A percentile compares a stretch with the other conserved stretches of the same genome.
phyloP scores from a whole-genome alignment of 2,113 vertebrate genomes.

The Ammodytes dubius region DNA sequence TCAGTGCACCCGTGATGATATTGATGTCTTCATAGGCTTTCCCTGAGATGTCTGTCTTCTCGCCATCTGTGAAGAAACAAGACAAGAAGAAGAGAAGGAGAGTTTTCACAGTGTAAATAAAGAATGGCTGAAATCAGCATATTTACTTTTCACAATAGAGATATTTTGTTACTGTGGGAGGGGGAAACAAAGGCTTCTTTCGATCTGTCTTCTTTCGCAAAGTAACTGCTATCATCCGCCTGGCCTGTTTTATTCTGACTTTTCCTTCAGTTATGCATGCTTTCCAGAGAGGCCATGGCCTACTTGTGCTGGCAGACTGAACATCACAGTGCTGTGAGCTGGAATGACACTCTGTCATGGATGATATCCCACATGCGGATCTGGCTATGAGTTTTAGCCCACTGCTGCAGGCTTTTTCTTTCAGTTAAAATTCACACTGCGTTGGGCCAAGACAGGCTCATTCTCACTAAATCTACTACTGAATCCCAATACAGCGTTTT shows the following conservation, averaged over 20 bases:
- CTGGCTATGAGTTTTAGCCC: constrained; percentile 61
- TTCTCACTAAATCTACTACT: constrained; percentile 54
- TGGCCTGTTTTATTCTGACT: constrained; percentile 74
- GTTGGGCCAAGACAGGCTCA: constrained; percentile 66
- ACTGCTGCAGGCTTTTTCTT: constrained; percentile 64
- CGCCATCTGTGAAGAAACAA: constrained; percentile 88
- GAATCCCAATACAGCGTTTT: constrained; percentile 56
- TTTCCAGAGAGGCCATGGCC: constrained; percentile 75
- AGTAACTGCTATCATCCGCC: constrained; percentile 63
- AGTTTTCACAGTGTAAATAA: constrained; percentile 22
- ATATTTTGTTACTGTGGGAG: constrained; percentile 16
- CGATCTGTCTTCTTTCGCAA: constrained; percentile 46
- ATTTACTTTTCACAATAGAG: constrained; percentile 36
- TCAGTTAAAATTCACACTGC: constrained; percentile 74
- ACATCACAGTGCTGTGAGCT: constrained; percentile 80
- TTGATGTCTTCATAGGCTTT: constrained; percentile 99
- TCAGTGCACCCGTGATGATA: constrained; percentile 98
- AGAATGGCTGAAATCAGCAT: constrained; percentile 41
- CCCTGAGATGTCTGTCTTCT: constrained; percentile 99
- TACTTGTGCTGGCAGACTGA: constrained; percentile 81
- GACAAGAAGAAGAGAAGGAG: constrained; percentile 21
- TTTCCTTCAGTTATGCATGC: constrained; percentile 60
- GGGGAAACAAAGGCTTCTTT: neutral
- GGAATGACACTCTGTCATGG: constrained; percentile 83
- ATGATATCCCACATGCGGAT: constrained; percentile 75